phyloP scores from a whole-genome alignment of 2,113 vertebrate genomes.

The Steatornis caripensis region DNA sequence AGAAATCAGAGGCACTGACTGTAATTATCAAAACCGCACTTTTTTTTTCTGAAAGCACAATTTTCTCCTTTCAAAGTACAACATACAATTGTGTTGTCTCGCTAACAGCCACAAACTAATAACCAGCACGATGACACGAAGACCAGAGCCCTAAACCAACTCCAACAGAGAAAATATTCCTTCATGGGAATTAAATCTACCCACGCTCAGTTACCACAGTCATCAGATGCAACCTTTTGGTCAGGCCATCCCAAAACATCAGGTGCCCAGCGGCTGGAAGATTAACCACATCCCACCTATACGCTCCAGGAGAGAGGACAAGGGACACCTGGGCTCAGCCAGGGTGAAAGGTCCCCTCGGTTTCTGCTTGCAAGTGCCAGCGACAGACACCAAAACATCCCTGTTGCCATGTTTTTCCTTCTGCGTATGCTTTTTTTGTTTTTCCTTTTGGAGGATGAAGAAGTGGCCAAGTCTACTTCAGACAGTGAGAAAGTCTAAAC shows the following conservation, averaged over 20 bases:
- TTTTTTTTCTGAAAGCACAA: neutral
- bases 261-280: neutral
- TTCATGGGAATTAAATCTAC: neutral
- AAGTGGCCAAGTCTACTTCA: neutral
- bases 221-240: neutral
- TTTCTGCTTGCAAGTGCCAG: neutral
- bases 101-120: no score
- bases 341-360: neutral
- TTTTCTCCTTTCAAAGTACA: neutral
- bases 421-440: fast-evolving
- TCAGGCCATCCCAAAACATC: neutral
- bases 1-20: neutral
- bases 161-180: neutral
- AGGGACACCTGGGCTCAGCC: neutral
- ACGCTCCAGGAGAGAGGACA: neutral
- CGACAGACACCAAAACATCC: neutral
- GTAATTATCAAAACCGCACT: neutral
- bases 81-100: no score
- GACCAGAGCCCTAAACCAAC: neutral
- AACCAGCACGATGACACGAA: fast-evolving
- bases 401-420: fast-evolving
- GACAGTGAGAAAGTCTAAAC: neutral
- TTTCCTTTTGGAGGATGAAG: neutral
- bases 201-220: no score
- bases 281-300: neutral